phyloP scores from a whole-genome alignment of 2,888 invertebrate genomes.

The Metalampra italica region DNA sequence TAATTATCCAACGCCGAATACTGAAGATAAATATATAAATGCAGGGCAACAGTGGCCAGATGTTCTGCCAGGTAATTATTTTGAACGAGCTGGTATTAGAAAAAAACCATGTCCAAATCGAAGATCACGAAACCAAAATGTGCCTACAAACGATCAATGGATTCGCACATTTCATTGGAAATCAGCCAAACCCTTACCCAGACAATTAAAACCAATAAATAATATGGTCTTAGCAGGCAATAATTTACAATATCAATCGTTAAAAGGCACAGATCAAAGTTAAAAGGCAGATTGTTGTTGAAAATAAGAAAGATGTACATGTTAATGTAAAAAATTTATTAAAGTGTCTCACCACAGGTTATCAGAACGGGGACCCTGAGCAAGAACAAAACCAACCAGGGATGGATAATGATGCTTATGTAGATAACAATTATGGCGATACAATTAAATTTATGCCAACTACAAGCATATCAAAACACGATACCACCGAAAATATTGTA shows the following conservation, averaged over 20 bases:
- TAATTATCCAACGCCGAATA: background rate
- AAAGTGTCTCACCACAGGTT: background rate
- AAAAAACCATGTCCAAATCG: background rate
- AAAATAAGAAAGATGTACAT: slow-evolving; percentile 3
- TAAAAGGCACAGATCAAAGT: background rate
- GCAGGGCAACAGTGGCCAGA: background rate
- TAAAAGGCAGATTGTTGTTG: background rate
- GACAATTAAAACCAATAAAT: background rate
- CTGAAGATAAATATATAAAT: background rate
- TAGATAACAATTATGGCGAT: background rate
- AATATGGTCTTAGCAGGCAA: background rate
- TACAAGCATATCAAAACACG: background rate
- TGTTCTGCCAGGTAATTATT: background rate
- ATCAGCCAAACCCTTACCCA: background rate
- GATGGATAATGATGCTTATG: background rate
- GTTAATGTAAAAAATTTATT: slow-evolving; percentile 1
- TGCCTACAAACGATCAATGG: background rate
- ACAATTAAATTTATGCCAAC: background rate
- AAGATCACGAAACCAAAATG: background rate
- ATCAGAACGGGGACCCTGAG: background rate
- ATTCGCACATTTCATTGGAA: background rate
- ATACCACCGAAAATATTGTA: background rate
- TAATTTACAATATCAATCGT: background rate
- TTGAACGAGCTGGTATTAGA: background rate
- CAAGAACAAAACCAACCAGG: background rate